Conservation (phyloP, 2,888 invertebrate genomes). For the Yponomeuta cagnagella region DNA sequence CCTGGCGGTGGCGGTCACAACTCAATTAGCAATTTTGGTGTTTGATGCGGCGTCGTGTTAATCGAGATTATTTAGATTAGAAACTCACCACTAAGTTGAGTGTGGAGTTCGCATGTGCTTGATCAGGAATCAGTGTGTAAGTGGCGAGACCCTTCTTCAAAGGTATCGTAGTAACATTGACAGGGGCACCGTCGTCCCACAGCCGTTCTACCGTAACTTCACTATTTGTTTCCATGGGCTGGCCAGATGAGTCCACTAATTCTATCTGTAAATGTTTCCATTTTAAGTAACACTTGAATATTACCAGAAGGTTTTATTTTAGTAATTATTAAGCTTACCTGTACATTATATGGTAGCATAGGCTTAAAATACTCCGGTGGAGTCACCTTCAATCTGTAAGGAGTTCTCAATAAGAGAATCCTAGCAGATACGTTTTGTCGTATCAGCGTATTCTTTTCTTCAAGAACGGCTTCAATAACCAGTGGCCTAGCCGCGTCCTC, state of each 20-base stretch:
- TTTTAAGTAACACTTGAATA: neutral
- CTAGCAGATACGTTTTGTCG: constrained; percentile 85
- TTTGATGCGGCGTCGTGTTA: neutral
- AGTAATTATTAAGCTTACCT: constrained; percentile 64
- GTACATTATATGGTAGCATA: constrained; percentile 87
- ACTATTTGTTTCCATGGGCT: constrained; percentile 43
- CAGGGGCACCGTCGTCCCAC: constrained; percentile 66
- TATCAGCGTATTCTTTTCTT: constrained; percentile 91
- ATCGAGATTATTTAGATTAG: too few relatives aligned
- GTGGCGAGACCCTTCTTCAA: constrained; percentile 49
- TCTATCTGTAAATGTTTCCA: constrained; percentile 41
- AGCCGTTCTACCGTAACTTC: constrained; percentile 55
- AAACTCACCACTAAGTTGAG: constrained; percentile 81
- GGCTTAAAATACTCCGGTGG: constrained; percentile 93
- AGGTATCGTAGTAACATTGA: constrained; percentile 46
- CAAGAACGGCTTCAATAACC: constrained; percentile 90
- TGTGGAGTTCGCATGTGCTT: constrained; percentile 75
- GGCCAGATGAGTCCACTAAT: constrained; percentile 53
- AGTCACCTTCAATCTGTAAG: constrained; percentile 82
- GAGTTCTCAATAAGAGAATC: constrained; percentile 76
- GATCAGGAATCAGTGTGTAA: constrained; percentile 52
- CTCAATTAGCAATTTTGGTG: neutral
- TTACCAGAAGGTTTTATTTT: neutral
- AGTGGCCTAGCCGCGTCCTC: constrained; percentile 88
- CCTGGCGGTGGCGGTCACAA: too few relatives aligned